Conservation (phyloP, 2,888 invertebrate genomes). For the Drosophila mimetica region DNA sequence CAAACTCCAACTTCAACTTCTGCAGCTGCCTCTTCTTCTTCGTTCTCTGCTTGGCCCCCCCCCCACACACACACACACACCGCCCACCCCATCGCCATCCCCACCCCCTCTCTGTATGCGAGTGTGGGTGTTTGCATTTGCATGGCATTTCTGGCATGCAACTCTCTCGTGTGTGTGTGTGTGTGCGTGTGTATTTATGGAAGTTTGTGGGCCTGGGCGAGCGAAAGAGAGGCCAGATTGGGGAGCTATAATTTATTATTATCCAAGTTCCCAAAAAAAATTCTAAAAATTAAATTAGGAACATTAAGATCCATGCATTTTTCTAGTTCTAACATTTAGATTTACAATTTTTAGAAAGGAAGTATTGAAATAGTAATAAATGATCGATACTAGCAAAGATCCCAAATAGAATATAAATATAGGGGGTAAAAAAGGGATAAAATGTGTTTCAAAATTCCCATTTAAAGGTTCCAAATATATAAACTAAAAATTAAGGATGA, state of each 20-base stretch:
- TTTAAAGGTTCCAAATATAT: too few species aligned
- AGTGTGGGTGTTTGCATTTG: constrained; percentile 55
- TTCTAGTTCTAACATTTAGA: too few species aligned
- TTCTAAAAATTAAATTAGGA: background rate
- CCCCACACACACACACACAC: background rate
- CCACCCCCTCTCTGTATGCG: background rate
- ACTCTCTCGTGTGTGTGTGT: constrained; percentile 14
- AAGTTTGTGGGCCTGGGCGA: constrained; percentile 23
- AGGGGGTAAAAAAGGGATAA: too few species aligned
- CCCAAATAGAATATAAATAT: too few species aligned
- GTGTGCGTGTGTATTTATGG: constrained; percentile 35
- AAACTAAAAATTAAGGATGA: too few species aligned
- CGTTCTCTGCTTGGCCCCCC: constrained; percentile 6
- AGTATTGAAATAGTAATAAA: too few species aligned
- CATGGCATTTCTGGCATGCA: constrained; percentile 43
- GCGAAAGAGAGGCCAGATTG: constrained; percentile 5
- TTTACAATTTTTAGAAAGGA: too few species aligned
- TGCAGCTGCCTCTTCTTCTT: constrained; percentile 15
- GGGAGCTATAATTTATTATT: constrained; percentile 1
- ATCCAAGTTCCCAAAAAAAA: constrained; percentile 8
- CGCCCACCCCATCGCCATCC: background rate
- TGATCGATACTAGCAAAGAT: too few species aligned
- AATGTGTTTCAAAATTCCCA: too few species aligned
- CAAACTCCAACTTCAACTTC: constrained; percentile 25
- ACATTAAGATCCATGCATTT: too few species aligned